These are phyloP conservation scores for Colossoma macropomum DNA, from an alignment of 2,113 vertebrate genomes.

Conservation along the genomic window DNA sequence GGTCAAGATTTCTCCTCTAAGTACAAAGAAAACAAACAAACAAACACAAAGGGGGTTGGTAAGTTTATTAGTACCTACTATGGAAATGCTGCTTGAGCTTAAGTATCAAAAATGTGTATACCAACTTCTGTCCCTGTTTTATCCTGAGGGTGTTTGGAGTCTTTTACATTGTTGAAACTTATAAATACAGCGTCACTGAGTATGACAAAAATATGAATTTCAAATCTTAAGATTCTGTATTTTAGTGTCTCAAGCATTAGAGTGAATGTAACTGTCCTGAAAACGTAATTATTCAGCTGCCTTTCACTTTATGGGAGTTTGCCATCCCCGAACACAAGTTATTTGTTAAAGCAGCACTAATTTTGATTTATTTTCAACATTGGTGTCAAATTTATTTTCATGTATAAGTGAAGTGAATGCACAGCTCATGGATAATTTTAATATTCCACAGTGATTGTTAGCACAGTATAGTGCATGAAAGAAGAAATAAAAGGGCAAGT, in stretches of 20 bases:
- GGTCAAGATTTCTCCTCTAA: background rate
- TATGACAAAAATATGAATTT: background rate
- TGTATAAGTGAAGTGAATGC: background rate
- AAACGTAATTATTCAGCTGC: background rate
- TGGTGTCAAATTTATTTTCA: background rate
- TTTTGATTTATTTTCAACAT: background rate
- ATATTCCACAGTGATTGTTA: background rate
- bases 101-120: background rate
- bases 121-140: background rate
- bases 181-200: background rate
- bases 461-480: background rate
- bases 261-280: background rate
- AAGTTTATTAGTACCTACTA: background rate
- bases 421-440: background rate
- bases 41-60: background rate
- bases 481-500: background rate
- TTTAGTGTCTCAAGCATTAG: background rate
- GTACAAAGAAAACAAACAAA: background rate
- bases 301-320: background rate
- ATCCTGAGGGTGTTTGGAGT: background rate
- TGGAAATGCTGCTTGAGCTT: slow-evolving; percentile 3
- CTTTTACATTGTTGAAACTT: background rate
- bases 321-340: background rate
- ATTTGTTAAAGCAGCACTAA: background rate
- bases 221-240: background rate